Percentiles rank a stretch among this genome's conserved stretches.
phyloP scores from a whole-genome alignment of 2,113 vertebrate species.

The Crotalus horridus region DNA sequence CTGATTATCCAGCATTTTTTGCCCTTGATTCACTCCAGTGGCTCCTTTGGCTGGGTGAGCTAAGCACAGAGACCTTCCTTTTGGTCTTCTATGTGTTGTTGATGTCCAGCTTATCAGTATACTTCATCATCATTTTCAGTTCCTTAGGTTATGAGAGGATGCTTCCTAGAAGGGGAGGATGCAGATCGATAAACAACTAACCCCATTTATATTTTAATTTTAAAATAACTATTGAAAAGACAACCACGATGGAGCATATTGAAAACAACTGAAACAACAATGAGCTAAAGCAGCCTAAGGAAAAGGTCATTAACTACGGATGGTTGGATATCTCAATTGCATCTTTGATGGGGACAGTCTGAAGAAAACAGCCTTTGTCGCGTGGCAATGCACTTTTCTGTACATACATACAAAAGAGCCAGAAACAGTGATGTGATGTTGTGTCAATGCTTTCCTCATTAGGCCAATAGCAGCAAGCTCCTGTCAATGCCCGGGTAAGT shows the following conservation, averaged over 20 bases:
- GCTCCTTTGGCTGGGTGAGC: not conserved
- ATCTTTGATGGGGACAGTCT: not conserved
- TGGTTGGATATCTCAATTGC: not conserved
- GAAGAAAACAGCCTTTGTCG: not conserved
- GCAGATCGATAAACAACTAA: not conserved
- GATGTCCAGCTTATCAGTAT: not conserved
- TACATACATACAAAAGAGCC: not conserved
- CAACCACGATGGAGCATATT: not conserved
- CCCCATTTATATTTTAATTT: not conserved
- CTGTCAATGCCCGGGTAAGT: not conserved
- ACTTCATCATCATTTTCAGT: not conserved
- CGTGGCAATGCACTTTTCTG: not conserved
- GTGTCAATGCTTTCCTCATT: not conserved
- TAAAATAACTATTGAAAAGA: not conserved
- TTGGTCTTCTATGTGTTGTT: not conserved
- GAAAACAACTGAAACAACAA: not conserved
- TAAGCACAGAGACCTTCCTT: not conserved
- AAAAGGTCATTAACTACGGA: not conserved
- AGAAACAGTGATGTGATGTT: not conserved
- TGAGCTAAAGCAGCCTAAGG: not conserved
- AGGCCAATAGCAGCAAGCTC: not conserved
- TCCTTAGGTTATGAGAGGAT: not conserved
- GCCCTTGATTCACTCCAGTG: not conserved
- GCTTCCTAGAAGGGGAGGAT: not conserved
- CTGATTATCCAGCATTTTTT: not conserved